Conservation (phyloP, 2,113 vertebrate species). For the Peromyscus maniculatus region DNA sequence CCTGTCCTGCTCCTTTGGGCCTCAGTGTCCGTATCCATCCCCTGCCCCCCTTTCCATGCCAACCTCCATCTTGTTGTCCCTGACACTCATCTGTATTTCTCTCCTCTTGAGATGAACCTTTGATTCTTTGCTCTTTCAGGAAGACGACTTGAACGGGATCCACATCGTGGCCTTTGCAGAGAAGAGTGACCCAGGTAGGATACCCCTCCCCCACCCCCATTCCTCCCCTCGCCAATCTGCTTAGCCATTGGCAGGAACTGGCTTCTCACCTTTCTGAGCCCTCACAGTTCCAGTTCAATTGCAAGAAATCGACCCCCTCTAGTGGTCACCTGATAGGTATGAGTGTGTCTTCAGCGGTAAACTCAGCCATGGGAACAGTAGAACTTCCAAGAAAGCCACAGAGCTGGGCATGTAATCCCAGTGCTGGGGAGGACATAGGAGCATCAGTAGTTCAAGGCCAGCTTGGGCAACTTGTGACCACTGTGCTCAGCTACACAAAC, state of each 20-base stretch:
- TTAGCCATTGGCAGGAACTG: not conserved
- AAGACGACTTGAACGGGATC: constrained; percentile 96
- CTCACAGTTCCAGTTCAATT: not conserved
- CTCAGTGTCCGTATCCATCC: not conserved
- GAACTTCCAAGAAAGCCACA: not conserved
- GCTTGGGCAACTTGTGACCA: not conserved
- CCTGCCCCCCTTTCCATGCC: not conserved
- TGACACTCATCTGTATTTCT: not conserved
- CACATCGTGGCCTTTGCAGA: constrained; percentile 99
- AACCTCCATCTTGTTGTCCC: not conserved
- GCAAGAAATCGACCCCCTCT: constrained; percentile 40
- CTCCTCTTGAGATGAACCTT: not conserved
- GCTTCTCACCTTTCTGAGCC: not conserved
- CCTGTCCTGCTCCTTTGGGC: not conserved
- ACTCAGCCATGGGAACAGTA: not conserved
- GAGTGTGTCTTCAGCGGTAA: not conserved
- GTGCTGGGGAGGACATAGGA: not conserved
- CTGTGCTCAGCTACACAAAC: not conserved
- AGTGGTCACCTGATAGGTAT: not conserved
- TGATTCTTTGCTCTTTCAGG: constrained; percentile 87
- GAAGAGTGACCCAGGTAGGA: constrained; percentile 96
- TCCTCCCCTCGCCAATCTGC: fast-evolving
- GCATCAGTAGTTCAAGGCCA: not conserved
- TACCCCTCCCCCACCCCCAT: not conserved
- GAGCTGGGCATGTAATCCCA: not conserved